Conservation (phyloP, 2,888 invertebrate species). For the Dimorphilus gyrociliatus region DNA sequence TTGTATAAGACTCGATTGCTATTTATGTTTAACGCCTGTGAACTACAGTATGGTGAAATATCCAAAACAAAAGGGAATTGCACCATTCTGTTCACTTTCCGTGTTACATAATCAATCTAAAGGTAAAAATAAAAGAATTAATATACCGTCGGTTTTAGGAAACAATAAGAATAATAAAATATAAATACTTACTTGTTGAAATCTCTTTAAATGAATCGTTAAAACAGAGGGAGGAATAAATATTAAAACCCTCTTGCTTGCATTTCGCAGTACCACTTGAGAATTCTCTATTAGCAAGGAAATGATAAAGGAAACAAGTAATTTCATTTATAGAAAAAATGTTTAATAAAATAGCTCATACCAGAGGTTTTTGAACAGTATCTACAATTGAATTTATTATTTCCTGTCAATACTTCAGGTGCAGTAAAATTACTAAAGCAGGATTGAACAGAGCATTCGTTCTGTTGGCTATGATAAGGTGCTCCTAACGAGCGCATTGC, state of each 20-base stretch:
- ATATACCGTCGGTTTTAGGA: too few relatives aligned
- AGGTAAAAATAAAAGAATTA: slow-evolving; percentile 18
- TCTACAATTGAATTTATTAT: slow-evolving; percentile 56
- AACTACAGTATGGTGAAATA: slow-evolving; percentile 66
- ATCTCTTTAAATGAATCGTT: slow-evolving; percentile 84
- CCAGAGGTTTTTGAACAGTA: background rate
- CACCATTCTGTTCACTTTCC: slow-evolving; percentile 68
- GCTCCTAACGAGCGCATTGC: slow-evolving; percentile 29
- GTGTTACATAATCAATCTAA: slow-evolving; percentile 46
- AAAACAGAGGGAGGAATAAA: slow-evolving; percentile 79
- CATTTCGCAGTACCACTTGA: too few relatives aligned
- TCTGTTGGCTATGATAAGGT: slow-evolving; percentile 43
- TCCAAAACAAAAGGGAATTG: slow-evolving; percentile 69
- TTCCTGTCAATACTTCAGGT: slow-evolving; percentile 70
- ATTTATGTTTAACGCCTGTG: too few relatives aligned
- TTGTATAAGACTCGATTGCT: slow-evolving; percentile 64
- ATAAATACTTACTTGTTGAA: slow-evolving; percentile 54
- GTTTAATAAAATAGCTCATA: background rate
- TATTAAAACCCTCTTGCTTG: slow-evolving; percentile 47
- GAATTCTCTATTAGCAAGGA: too few relatives aligned
- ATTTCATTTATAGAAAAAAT: too few relatives aligned
- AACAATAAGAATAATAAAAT: background rate
- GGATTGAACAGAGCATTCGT: slow-evolving; percentile 49
- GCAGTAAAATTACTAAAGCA: slow-evolving; percentile 83
- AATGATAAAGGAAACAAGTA: too few relatives aligned